Evolutionary conservation across 2,888 invertebrate species (phyloP), one percentile per base, ranked within the genome.

Genomic region (Drosophila mayaguana): DNA sequence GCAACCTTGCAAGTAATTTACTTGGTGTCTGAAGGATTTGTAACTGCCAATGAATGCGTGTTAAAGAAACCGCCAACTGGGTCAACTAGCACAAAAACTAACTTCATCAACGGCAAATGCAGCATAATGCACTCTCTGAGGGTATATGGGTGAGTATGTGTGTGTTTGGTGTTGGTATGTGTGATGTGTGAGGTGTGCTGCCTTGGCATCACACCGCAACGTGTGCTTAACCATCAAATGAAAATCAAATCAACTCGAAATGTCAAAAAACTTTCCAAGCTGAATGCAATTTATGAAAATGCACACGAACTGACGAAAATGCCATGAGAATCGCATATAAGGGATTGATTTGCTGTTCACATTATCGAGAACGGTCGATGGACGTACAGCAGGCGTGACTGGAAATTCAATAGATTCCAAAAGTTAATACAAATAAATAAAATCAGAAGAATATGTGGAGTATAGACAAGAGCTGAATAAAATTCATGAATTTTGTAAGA

Each of bases 241-340:
- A 66, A 76, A 75, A 80, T 80, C 76, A 78, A 80, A 72, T 70
- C 73, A 77, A 71, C 70, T 73, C 70, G 71, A 81, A 76, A 72
- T 78, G 77, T 77, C 78, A 87, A 81, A 81, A 86, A 81, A 87
- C 84, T 82, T 81, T 18, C 54, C 67, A 54, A 87, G 73, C 80
- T 74, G 74, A 84, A 84, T 84, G 85, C 81, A 84, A 84, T 83
- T 83, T 84, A 81, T 83, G 85, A 75, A 84, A 87, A 75, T 75
- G 72, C 72, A 78, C 65, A 72, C 66, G 42, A 82, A 42, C 25
- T 38, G 38, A 78, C 50, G 50, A 50, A 50, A 62, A 50, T 36
- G 38, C 46, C 12, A 54, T 36, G 61, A 20, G 46, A 70, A 66
- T 60, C 69, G 46, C 46, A 16, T 65, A 56, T 38, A 67, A 43